These are phyloP conservation scores for Xylophagus ater DNA, from an alignment of 2,888 invertebrate genomes.

Conservation along the genomic window DNA sequence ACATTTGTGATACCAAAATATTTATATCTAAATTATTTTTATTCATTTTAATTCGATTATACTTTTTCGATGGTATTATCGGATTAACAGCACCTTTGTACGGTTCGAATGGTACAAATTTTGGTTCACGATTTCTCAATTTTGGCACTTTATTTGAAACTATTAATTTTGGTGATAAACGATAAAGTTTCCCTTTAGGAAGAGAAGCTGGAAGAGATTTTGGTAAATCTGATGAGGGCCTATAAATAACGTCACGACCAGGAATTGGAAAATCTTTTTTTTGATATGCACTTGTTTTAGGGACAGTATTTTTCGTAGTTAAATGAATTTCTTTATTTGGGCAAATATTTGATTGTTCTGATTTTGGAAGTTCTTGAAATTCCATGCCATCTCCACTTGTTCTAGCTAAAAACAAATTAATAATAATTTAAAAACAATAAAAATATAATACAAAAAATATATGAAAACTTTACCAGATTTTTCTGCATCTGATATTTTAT, in stretches of 20 bases:
- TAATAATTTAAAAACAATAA: too few species aligned
- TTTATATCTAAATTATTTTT: constrained; percentile 54
- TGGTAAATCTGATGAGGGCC: constrained; percentile 2
- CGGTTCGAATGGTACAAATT: constrained; percentile 81
- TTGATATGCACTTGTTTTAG: too few species aligned
- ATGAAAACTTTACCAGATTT: too few species aligned
- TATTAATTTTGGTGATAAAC: constrained; percentile 51
- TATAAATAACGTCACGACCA: constrained; percentile 6
- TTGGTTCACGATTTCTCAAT: constrained; percentile 49
- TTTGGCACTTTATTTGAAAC: constrained; percentile 30
- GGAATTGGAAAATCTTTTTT: too few species aligned
- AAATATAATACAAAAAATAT: too few species aligned
- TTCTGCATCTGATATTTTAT: too few species aligned
- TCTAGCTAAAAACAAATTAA: constrained; percentile 5
- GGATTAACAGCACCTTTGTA: constrained; percentile 77
- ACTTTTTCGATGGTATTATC: constrained; percentile 44
- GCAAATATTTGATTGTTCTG: neutral
- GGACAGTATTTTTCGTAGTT: too few species aligned
- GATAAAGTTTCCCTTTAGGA: constrained; percentile 47
- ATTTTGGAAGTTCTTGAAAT: constrained; percentile 6
- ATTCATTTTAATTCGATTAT: constrained; percentile 23
- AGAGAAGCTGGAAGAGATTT: constrained; percentile 26
- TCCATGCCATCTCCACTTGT: constrained; percentile 19
- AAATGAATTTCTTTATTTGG: neutral
- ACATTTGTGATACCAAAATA: constrained; percentile 58